These are phyloP conservation scores for Typhlomys cinereus DNA, from an alignment of 2,113 vertebrate species.

Conservation along the genomic window DNA sequence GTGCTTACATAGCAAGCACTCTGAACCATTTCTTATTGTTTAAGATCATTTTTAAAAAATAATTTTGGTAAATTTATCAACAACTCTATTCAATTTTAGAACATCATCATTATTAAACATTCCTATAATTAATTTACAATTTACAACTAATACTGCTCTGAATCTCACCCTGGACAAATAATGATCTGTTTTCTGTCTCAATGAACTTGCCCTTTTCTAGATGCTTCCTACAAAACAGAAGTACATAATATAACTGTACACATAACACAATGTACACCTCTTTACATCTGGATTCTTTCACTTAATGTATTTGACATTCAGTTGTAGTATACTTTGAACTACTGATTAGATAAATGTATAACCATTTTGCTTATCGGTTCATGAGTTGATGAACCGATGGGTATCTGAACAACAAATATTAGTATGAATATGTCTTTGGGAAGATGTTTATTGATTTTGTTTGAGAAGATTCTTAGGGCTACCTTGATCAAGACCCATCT, in stretches of 20 bases:
- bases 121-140: background rate
- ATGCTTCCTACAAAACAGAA: slow-evolving; percentile 10
- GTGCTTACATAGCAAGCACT: background rate
- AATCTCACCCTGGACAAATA: background rate
- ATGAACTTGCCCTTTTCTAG: background rate
- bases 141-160: slow-evolving; percentile 6
- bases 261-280: no score
- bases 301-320: background rate
- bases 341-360: background rate
- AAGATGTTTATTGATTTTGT: slow-evolving; percentile 15
- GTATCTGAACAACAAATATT: slow-evolving; percentile 19
- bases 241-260: background rate
- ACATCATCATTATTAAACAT: background rate
- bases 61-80: background rate
- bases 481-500: no score
- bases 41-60: slow-evolving; percentile 10
- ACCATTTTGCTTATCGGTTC: background rate
- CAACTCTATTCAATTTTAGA: background rate
- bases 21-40: background rate
- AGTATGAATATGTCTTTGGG: background rate
- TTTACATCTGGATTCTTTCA: slow-evolving; percentile 9
- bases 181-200: slow-evolving; percentile 7
- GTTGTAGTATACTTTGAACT: background rate
- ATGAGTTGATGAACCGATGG: background rate
- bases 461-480: background rate